Conservation (phyloP, 2,113 vertebrate species). For the Pongo pygmaeus region DNA sequence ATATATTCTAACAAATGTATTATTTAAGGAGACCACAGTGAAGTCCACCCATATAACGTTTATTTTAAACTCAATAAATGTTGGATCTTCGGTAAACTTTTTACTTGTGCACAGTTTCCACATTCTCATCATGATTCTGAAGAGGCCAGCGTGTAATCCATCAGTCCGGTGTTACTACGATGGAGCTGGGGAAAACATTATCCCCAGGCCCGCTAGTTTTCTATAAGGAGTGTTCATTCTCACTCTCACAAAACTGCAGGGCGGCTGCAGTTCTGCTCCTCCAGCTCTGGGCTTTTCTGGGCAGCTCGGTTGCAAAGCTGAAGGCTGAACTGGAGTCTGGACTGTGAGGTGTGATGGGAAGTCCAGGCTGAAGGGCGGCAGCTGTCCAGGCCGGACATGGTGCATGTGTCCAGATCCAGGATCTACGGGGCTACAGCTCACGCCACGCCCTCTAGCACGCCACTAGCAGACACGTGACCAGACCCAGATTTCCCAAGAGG, state of each 20-base stretch:
- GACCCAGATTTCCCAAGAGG: not conserved
- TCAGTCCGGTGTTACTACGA: fast-evolving
- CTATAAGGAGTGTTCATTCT: not conserved
- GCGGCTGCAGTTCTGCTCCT: fast-evolving
- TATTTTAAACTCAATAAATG: fast-evolving
- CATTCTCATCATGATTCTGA: fast-evolving
- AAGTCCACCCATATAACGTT: fast-evolving
- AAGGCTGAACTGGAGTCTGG: fast-evolving
- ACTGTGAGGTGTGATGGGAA: fast-evolving
- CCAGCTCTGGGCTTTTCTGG: too few species aligned
- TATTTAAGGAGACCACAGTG: too few species aligned
- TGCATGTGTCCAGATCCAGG: not conserved
- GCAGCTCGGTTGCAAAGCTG: not conserved
- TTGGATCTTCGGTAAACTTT: not conserved
- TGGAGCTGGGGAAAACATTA: fast-evolving
- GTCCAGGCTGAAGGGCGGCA: not conserved
- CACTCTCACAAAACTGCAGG: fast-evolving
- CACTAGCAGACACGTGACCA: fast-evolving
- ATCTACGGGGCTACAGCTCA: not conserved
- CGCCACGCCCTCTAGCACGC: fast-evolving
- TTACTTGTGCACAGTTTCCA: not conserved
- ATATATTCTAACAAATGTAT: fast-evolving
- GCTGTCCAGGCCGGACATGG: fast-evolving
- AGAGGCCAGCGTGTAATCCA: fast-evolving
- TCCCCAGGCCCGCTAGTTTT: fast-evolving